phyloP scores from a whole-genome alignment of 2,113 vertebrate species.

The Neolamprologus brichardi region DNA sequence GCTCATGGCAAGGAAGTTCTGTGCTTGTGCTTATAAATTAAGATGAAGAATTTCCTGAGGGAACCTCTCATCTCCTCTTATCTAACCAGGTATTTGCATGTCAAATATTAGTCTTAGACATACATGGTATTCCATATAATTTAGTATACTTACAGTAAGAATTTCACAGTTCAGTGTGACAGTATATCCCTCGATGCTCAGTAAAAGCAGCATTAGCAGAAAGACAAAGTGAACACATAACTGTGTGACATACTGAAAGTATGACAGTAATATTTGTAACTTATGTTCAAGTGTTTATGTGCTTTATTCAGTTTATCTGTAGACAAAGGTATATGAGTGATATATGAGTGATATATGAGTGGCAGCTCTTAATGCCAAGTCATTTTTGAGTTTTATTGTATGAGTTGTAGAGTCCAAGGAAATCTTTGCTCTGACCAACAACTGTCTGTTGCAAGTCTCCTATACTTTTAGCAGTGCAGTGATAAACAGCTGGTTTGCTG shows the following conservation, averaged over 20 bases:
- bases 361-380: not conserved
- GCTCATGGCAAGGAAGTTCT: not conserved
- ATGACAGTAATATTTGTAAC: not conserved
- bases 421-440: not conserved
- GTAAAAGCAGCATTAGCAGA: slow-evolving; percentile 5
- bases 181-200: slow-evolving; percentile 33
- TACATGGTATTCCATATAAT: not conserved
- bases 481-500: not conserved
- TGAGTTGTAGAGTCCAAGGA: not conserved
- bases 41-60: not conserved
- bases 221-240: not conserved
- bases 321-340: not conserved
- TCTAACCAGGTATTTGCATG: not conserved
- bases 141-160: slow-evolving; percentile 41
- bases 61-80: not conserved
- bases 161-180: slow-evolving; percentile 5
- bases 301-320: not conserved
- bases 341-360: not conserved
- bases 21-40: not conserved
- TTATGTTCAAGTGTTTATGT: not conserved
- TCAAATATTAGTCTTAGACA: not conserved
- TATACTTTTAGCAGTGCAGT: not conserved
- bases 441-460: not conserved
- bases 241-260: not conserved
- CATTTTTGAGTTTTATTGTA: not conserved